Evolutionary conservation across 2,888 invertebrate species (phyloP), one percentile per base, ranked within the genome.

Genomic region (Coleophora deauratella): DNA sequence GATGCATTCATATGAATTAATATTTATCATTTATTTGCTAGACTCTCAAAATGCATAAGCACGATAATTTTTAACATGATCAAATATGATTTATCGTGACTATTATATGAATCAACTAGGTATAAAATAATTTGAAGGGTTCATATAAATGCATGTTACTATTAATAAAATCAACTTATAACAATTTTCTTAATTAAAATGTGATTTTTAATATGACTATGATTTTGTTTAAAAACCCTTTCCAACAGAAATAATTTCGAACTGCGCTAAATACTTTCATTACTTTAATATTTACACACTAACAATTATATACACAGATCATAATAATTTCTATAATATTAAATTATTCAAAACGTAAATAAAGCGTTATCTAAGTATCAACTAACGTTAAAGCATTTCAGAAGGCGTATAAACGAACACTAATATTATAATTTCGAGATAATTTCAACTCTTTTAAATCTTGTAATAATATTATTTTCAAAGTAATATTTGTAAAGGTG

Each of bases 251-350:
- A 66, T 66, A 66, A 59, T 55, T 50, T 44, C 55, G 59, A 65
- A 66, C 58, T 50, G 50, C 39, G 21, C 71, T 78, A 74, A 72
- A 79, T 76, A 64, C 65, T 71, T 62, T 66, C 64, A 57, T 31
- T 31, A 61, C 30, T 63, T 72, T 81, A 79, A 54, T 80, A 82
- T 82, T 69, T 82, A 82, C 84, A 82, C 64, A 55, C 57, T 79
- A 79, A 74, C 75, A 72, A 62, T 71, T 82, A 82, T 82, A 79
- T 84, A 80, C 78, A 84, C 74, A 81, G 75, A 82, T 73, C 72
- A 21, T 21, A 68, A 77, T 75, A 70, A 72, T 71, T 72, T 71
- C 68, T 62, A 48, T 50, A 50, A 58, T 49, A 57, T 52, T 51
- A 40, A 45, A 51, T 37, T 49, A 51, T 21, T 46, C 38, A 46